phyloP scores from a whole-genome alignment of 2,888 invertebrate genomes.

The Polydrusus tereticollis region DNA sequence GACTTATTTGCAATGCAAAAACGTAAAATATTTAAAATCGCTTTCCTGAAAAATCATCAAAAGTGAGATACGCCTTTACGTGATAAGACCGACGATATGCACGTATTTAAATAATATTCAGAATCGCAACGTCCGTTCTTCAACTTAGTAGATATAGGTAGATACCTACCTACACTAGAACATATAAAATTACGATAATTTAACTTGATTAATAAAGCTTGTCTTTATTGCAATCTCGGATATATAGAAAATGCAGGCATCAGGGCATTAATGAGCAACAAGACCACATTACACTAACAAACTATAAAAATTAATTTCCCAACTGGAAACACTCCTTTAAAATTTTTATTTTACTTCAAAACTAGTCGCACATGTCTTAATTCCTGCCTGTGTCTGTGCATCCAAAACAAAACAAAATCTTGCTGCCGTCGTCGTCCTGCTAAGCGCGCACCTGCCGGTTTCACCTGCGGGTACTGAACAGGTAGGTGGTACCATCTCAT shows the following conservation, averaged over 20 bases:
- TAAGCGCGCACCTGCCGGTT: conserved; percentile 42
- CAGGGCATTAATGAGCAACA: conserved; percentile 26
- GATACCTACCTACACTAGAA: no score
- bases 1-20: no score
- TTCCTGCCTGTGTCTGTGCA: not conserved
- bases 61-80: no score
- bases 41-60: no score
- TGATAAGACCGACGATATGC: no score
- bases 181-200: not conserved
- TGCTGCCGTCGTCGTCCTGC: conserved; percentile 33
- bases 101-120: no score
- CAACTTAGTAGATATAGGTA: no score
- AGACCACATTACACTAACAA: conserved; percentile 30
- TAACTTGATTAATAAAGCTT: not conserved
- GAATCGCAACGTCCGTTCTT: no score
- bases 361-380: conserved; percentile 22
- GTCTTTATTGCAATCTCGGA: not conserved
- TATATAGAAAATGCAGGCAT: conserved; percentile 11
- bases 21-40: no score
- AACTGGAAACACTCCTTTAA: conserved; percentile 30
- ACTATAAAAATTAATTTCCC: conserved; percentile 41
- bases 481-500: conserved; percentile 21
- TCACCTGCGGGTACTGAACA: conserved; percentile 37
- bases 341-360: conserved; percentile 19
- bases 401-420: conserved; percentile 41